A percentile compares a stretch with the other conserved stretches of the same genome.
phyloP scores from a whole-genome alignment of 2,888 invertebrate species.

The Luffia ferchaultella region DNA sequence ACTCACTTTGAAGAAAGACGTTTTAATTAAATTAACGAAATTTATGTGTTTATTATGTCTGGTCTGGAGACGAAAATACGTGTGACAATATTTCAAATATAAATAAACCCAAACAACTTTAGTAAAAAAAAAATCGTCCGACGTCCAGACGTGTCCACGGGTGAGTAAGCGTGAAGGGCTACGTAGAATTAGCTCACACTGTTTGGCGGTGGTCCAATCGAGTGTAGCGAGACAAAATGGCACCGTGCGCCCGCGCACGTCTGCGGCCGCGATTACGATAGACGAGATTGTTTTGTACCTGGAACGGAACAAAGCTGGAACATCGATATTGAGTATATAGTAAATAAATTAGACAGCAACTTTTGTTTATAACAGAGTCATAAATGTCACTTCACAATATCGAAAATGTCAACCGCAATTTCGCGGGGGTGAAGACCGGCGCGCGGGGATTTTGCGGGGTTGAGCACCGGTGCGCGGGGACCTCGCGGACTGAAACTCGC shows the following conservation, averaged over 20 bases:
- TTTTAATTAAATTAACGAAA: not conserved
- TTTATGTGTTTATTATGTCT: not conserved
- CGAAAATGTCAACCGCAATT: too few relatives aligned
- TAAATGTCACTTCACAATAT: too few relatives aligned
- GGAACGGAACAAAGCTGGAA: too few relatives aligned
- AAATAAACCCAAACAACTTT: not conserved
- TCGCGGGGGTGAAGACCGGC: too few relatives aligned
- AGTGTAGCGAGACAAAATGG: constrained; percentile 23
- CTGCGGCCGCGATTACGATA: constrained; percentile 8
- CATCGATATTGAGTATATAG: too few relatives aligned
- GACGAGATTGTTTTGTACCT: too few relatives aligned
- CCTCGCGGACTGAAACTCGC: too few relatives aligned
- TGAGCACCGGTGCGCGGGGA: too few relatives aligned
- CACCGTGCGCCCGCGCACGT: constrained; percentile 23
- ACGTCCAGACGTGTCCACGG: not conserved
- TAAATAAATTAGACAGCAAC: too few relatives aligned
- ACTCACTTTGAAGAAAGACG: not conserved
- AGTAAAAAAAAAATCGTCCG: not conserved
- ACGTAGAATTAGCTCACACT: not conserved
- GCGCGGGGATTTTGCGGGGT: too few relatives aligned
- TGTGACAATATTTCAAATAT: not conserved
- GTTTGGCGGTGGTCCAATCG: not conserved
- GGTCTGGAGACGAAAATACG: not conserved
- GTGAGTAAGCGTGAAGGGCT: not conserved
- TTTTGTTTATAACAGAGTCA: too few relatives aligned